Conservation (phyloP, 2,888 invertebrate species). For the Lepeophtheirus nordmannii region DNA sequence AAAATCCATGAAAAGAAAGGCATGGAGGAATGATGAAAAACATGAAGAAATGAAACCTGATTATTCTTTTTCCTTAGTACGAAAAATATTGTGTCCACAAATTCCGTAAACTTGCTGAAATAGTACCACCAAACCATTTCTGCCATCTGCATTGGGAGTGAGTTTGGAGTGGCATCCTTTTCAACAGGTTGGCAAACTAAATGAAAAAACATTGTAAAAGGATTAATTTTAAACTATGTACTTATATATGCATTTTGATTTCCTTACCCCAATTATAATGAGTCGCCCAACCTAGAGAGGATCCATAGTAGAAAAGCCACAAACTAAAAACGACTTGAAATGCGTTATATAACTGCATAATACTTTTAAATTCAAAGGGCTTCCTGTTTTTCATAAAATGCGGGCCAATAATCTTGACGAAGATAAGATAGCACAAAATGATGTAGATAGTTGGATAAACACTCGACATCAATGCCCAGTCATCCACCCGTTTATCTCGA, state of each 20-base stretch:
- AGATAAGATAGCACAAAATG: neutral
- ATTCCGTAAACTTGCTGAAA: constrained; percentile 21
- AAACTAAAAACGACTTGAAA: constrained; percentile 9
- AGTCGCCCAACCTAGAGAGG: constrained; percentile 1
- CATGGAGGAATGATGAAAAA: constrained; percentile 22
- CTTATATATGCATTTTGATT: neutral
- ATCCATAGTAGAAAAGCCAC: constrained; percentile 3
- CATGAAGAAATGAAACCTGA: constrained; percentile 20
- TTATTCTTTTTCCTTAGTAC: constrained; percentile 18
- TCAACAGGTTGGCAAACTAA: neutral
- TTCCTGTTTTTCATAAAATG: constrained; percentile 10
- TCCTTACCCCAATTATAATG: constrained; percentile 11
- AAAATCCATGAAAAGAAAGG: constrained; percentile 45
- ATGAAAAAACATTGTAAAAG: too few species aligned
- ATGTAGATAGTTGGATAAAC: constrained; percentile 9
- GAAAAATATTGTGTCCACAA: constrained; percentile 22
- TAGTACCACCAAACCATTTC: constrained; percentile 3
- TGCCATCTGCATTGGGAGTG: constrained; percentile 13
- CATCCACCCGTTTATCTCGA: constrained; percentile 14
- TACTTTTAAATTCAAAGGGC: constrained; percentile 13
- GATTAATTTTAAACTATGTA: too few species aligned
- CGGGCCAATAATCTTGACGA: neutral
- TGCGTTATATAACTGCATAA: constrained; percentile 14
- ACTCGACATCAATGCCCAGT: constrained; percentile 11
- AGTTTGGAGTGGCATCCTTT: neutral